Evolutionary conservation across 1,140 invertebrate genomes (phyloP).

Genomic region (Tetramorium parvispinum): DNA sequence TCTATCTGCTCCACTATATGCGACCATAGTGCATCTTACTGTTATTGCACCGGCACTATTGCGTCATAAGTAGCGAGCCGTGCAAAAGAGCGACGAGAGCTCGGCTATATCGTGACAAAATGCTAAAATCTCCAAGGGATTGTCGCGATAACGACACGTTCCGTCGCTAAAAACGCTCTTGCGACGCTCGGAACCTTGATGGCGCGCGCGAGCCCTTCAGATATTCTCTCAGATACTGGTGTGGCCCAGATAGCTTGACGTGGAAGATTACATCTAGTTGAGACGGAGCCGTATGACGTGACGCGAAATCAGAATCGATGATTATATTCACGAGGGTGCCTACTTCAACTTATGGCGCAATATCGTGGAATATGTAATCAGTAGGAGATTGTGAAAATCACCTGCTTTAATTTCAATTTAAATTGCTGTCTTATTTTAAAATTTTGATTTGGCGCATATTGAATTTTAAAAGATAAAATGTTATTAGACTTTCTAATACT

Average conservation of each 20-base stretch:
- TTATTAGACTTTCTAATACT: constrained; percentile 23
- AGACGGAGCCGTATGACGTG: constrained; percentile 44
- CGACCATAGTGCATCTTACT: background rate
- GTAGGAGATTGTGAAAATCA: constrained; percentile 5
- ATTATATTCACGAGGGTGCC: constrained; percentile 39
- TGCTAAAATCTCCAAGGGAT: constrained; percentile 38
- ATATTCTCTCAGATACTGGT: constrained; percentile 38
- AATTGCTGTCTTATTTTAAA: constrained; percentile 36
- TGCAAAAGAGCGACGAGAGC: constrained; percentile 12
- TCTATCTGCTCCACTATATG: background rate
- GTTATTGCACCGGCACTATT: background rate
- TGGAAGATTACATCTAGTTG: constrained; percentile 41
- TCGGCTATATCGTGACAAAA: constrained; percentile 5
- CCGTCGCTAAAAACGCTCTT: background rate
- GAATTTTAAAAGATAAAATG: background rate
- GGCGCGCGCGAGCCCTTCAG: background rate
- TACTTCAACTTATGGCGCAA: constrained; percentile 6
- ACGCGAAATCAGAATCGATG: constrained; percentile 52
- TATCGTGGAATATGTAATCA: constrained; percentile 21
- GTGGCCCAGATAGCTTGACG: constrained; percentile 17
- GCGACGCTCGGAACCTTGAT: background rate
- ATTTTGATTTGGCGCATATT: constrained; percentile 39
- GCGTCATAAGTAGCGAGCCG: constrained; percentile 5
- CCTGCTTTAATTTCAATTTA: constrained; percentile 19
- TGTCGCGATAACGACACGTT: constrained; percentile 43